Conservation (phyloP, 2,113 vertebrate genomes). For the Macaca fascicularis region DNA sequence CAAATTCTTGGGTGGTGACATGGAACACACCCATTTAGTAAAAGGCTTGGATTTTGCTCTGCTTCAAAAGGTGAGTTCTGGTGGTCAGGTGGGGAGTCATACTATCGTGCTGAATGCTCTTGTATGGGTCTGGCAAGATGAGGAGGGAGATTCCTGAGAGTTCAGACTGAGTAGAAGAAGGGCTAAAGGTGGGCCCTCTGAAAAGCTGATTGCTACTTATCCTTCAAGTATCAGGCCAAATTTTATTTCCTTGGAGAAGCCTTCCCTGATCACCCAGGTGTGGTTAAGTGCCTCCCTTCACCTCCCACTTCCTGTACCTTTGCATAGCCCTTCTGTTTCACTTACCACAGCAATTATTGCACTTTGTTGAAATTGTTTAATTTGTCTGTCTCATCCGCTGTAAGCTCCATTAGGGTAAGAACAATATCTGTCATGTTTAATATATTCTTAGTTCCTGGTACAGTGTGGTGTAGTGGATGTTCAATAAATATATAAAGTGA, state of each 20-base stretch:
- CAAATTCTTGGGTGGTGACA: constrained; percentile 99
- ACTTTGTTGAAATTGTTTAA: neutral
- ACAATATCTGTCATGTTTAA: neutral
- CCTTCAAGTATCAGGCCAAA: neutral
- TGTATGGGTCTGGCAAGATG: neutral
- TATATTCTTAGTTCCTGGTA: neutral
- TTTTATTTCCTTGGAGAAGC: neutral
- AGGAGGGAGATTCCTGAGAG: neutral
- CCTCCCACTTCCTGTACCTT: neutral
- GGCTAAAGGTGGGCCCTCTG: neutral
- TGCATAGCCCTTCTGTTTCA: neutral
- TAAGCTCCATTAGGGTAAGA: neutral
- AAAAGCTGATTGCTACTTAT: neutral
- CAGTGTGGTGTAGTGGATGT: neutral
- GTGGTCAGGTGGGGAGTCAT: neutral
- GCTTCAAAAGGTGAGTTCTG: constrained; percentile 92
- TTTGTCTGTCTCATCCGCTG: neutral
- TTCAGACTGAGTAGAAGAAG: neutral
- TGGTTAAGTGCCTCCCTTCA: neutral
- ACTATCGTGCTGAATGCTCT: neutral
- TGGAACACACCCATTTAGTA: constrained; percentile 99
- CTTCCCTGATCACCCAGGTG: neutral
- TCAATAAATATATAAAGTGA: constrained; percentile 3
- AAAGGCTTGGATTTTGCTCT: constrained; percentile 98
- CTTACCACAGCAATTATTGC: neutral